Evolutionary conservation across 2,113 vertebrate genomes (phyloP), one percentile per base, ranked within the genome.

Genomic region (Tychaedon coryphoeus): DNA sequence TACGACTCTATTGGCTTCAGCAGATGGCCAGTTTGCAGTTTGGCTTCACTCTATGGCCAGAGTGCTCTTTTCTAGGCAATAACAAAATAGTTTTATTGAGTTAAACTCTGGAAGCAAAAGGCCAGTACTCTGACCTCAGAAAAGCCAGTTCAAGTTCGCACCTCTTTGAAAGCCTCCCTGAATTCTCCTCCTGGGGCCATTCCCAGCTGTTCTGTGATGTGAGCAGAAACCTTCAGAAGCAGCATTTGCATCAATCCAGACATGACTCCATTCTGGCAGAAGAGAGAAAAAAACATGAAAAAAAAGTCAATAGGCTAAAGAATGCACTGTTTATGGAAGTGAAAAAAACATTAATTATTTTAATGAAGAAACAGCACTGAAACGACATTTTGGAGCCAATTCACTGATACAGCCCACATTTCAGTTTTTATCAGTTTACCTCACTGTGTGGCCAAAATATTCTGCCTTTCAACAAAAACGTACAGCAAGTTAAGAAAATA

Each of bases 101-200:
- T 53, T 86, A 0, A 4, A 64, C 51, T 70, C 51, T 14, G 26
- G n/a, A 40, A 83, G 36, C 48, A 93, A 78, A 73, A 90, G 53
- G 51, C 38, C 78, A 77, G 29, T 26, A 80, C 62, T 53, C 3
- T 86, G 56, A 92, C 40, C 67, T 90, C 48, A 74, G 61, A 93
- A 84, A 82, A 93, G 56, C 0, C 43, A 76, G 58, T 80, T 95
- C 28, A 65, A 84, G 60, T 57, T 64, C 91, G 5, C 91, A 99
- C 99, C 99, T 99, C 99, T 97, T 99, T 99, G 97, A 99, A 99
- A 86, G 99, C 99, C 97, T 99, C 99, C 86, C 99, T 98, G 97
- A 99, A 99, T 97, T 99, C 99, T 86, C 99, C 99, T 56, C 99
- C 99, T 9, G 99, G 99, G 71, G 99, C 99, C 99, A 99, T 99